Conservation (phyloP, 2,113 vertebrate species). For the Solea senegalensis region DNA sequence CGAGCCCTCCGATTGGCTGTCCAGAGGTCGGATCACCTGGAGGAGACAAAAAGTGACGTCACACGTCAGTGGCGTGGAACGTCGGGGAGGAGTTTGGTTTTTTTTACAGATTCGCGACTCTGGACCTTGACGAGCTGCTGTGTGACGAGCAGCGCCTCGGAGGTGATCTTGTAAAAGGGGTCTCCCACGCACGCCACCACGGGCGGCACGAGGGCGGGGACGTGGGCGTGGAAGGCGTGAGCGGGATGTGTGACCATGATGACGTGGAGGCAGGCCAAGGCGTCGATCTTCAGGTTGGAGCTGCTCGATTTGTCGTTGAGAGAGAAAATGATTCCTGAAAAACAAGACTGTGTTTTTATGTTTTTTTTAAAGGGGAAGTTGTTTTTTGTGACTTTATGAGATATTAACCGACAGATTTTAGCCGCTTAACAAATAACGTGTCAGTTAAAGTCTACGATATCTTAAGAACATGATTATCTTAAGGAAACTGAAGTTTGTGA, state of each 20-base stretch:
- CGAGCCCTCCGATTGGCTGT: slow-evolving; percentile 78
- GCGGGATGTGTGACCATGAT: slow-evolving; percentile 96
- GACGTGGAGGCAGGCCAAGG: slow-evolving; percentile 94
- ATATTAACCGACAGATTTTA: no score
- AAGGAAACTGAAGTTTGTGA: no score
- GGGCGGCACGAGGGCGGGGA: slow-evolving; percentile 93
- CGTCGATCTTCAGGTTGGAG: slow-evolving; percentile 98
- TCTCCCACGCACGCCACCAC: slow-evolving; percentile 98
- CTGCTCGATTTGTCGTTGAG: slow-evolving; percentile 98
- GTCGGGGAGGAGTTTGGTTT: accelerated
- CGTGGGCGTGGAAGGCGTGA: slow-evolving; percentile 96
- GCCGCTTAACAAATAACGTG: no score
- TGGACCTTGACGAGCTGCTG: slow-evolving; percentile 93
- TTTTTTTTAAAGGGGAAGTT: no score
- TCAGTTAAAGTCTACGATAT: no score
- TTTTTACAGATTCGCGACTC: not conserved
- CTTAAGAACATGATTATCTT: no score
- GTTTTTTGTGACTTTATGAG: no score
- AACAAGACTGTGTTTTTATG: not conserved
- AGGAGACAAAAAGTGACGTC: not conserved
- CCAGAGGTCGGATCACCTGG: slow-evolving; percentile 93
- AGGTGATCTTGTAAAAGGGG: slow-evolving; percentile 99
- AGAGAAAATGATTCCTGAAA: slow-evolving; percentile 95
- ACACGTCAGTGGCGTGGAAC: accelerated
- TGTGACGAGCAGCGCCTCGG: slow-evolving; percentile 96